phyloP scores from a whole-genome alignment of 2,113 vertebrate species.

The Platanista minor region DNA sequence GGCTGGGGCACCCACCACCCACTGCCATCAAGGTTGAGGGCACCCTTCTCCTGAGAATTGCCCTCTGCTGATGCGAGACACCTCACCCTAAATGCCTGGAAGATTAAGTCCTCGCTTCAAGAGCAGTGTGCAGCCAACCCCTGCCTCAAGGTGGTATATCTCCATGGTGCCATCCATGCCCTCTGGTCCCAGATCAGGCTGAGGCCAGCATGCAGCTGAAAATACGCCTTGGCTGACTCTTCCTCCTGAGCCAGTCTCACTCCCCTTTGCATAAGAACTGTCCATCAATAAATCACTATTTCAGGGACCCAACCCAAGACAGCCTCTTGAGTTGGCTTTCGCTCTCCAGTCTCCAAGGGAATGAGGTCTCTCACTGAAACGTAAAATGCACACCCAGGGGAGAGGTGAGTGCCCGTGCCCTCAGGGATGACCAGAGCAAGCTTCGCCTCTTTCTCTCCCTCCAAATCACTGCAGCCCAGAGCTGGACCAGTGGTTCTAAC shows the following conservation, averaged over 20 bases:
- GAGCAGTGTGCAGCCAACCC: neutral
- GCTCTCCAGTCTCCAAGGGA: neutral
- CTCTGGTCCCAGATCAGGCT: neutral
- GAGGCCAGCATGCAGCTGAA: neutral
- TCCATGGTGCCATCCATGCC: neutral
- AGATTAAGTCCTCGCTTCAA: neutral
- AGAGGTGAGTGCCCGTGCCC: neutral
- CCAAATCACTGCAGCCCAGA: neutral
- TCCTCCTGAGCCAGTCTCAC: neutral
- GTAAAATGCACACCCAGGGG: neutral
- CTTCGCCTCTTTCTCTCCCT: neutral
- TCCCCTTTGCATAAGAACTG: neutral
- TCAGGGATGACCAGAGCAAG: neutral
- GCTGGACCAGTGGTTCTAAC: neutral
- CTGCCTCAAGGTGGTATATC: neutral
- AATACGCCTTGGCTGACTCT: neutral
- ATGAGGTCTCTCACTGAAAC: neutral
- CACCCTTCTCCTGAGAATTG: neutral
- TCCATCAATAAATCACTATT: neutral
- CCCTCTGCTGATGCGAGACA: rapidly evolving
- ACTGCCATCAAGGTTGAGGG: neutral
- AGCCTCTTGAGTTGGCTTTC: neutral
- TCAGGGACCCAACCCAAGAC: neutral
- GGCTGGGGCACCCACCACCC: too few relatives aligned
- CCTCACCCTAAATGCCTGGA: neutral